Evolutionary conservation across 1,140 invertebrate genomes (phyloP).

Genomic region (Ruditapes philippinarum): DNA sequence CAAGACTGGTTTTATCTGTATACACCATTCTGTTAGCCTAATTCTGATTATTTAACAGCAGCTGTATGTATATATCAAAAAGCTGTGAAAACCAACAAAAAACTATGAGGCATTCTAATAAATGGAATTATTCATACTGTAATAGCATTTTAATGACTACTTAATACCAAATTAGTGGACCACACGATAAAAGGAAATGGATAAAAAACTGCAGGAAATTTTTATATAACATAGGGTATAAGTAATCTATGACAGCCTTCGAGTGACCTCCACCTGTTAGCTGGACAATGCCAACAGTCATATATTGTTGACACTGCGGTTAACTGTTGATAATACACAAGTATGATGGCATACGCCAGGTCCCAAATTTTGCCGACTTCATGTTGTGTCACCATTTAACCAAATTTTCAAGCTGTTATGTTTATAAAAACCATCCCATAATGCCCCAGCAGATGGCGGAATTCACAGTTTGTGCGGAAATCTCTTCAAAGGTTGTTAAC

Average conservation of each 20-base stretch:
- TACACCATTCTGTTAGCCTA: too few species aligned
- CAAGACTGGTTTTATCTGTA: too few species aligned
- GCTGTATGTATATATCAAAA: too few species aligned
- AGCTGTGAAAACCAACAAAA: too few species aligned
- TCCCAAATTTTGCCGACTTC: not conserved
- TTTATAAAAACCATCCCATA: conserved; percentile 30
- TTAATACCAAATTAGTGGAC: not conserved
- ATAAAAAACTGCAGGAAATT: not conserved
- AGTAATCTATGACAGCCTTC: not conserved
- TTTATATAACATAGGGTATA: not conserved
- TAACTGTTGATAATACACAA: conserved; percentile 7
- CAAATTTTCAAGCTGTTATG: conserved; percentile 35
- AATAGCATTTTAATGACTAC: too few species aligned
- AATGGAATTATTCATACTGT: too few species aligned
- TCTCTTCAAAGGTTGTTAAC: conserved; percentile 15
- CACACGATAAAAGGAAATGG: not conserved
- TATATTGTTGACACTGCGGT: conserved; percentile 12
- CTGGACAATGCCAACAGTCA: not conserved
- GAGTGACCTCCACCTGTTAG: not conserved
- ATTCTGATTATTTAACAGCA: too few species aligned
- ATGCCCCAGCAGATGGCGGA: conserved; percentile 30
- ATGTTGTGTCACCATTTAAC: conserved; percentile 14
- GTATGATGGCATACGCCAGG: not conserved
- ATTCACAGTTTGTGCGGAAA: conserved; percentile 43
- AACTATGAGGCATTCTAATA: too few species aligned